Evolutionary conservation across 2,113 vertebrate genomes (phyloP).

Genomic region (Seriola aureovittata): DNA sequence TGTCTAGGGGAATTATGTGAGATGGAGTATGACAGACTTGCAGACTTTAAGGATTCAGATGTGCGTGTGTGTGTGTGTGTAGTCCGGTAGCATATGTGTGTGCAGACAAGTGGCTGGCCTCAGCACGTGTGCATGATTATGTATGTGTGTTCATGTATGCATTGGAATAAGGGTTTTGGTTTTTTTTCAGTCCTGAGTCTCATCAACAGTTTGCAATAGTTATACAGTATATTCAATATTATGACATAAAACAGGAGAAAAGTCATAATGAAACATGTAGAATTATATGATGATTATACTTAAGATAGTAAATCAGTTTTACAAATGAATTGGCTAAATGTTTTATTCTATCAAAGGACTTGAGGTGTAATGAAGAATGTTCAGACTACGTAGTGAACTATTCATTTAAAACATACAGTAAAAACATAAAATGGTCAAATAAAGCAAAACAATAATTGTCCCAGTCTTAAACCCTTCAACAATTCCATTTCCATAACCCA

Average conservation of each 20-base stretch:
- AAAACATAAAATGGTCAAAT: background rate
- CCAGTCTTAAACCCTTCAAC: background rate
- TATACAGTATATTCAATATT: no score
- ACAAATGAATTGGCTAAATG: no score
- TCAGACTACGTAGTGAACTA: background rate
- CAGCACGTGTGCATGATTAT: background rate
- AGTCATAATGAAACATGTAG: no score
- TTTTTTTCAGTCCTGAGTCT: background rate
- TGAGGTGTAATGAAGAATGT: no score
- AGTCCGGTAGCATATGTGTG: background rate
- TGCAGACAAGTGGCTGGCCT: slow-evolving; percentile 4
- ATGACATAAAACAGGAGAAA: no score
- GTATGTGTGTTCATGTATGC: background rate
- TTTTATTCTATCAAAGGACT: no score
- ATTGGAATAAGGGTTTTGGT: background rate
- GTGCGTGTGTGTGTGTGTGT: slow-evolving; percentile 25
- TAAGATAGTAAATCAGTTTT: no score
- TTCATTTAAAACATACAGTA: background rate
- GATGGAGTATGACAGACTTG: slow-evolving; percentile 58
- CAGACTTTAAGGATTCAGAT: slow-evolving; percentile 60
- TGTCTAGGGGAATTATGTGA: slow-evolving; percentile 77
- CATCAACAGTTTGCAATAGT: no score
- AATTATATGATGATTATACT: no score
- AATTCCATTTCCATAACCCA: background rate
- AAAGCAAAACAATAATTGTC: background rate